Conservation (phyloP, 2,888 invertebrate species). For the Acleris holmiana region DNA sequence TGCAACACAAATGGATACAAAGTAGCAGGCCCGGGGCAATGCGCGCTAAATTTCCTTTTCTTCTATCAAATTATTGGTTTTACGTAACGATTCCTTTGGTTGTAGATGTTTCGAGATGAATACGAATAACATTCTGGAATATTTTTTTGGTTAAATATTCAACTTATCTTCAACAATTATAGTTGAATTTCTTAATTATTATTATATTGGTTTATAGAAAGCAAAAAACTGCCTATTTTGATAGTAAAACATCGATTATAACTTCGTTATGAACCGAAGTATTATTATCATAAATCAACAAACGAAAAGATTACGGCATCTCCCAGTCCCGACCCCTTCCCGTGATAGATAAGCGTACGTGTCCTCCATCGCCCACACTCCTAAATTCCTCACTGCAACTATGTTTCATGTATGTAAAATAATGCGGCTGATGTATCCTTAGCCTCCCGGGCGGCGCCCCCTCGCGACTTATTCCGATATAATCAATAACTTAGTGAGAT, state of each 20-base stretch:
- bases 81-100: not conserved
- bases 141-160: not conserved
- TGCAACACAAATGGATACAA: constrained; percentile 37
- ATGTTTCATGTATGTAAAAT: constrained; percentile 84
- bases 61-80: constrained; percentile 20
- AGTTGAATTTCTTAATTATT: not conserved
- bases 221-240: not conserved
- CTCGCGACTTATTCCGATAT: constrained; percentile 83
- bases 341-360: constrained; percentile 13
- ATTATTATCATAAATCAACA: constrained; percentile 37
- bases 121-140: not conserved
- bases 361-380: constrained; percentile 49
- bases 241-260: constrained; percentile 24
- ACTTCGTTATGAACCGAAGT: constrained; percentile 14
- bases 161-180: not conserved
- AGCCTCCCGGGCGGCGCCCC: constrained; percentile 66
- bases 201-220: not conserved
- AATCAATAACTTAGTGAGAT: constrained; percentile 85
- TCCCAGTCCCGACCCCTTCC: constrained; percentile 31
- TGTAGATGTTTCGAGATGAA: not conserved
- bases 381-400: constrained; percentile 76
- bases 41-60: constrained; percentile 27
- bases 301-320: constrained; percentile 36
- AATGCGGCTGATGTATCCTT: constrained; percentile 81
- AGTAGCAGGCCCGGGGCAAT: constrained; percentile 31